Evolutionary conservation across 1,140 invertebrate genomes (phyloP), one percentile per base, ranked within the genome.

Genomic region (Phymorhynchus buccinoides): DNA sequence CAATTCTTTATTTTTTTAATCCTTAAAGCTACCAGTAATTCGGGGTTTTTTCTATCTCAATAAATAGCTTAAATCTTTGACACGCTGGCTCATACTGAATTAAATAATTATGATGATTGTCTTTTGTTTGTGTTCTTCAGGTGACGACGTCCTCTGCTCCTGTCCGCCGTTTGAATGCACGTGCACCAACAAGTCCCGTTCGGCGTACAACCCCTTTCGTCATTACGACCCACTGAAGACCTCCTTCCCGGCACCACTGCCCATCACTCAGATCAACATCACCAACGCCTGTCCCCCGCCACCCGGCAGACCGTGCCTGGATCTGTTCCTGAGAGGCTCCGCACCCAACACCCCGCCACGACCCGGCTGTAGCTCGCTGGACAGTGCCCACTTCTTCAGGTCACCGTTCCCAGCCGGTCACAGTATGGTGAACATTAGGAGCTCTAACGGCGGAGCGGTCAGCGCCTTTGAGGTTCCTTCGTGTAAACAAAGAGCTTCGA

Each of bases 91-190:
- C n/a, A n/a, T n/a, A n/a, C n/a, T n/a, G n/a, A n/a, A n/a, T n/a
- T n/a, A n/a, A n/a, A n/a, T n/a, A n/a, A n/a, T n/a, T n/a, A 27
- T 27, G 22, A 62, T 27, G 18, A 18, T 9, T 18, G 56, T 62
- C 56, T 27, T 62, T 4, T 22, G 56, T 62, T 16, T 62, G 18
- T 62, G 22, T 62, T 22, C 89, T 90, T 52, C 86, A 91, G 90
- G 88, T 83, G 88, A 89, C 66, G 92, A 93, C 35, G 90, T 90
- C 18, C 86, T 92, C 39, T 93, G 93, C 88, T 93, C 92, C n/a
- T 93, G 93, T 87, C 92, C 93, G n/a, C 93, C 93, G 0, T 93
- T 93, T 85, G 93, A 93, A 86, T 93, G 93, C 71, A 90, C 89
- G 0, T 93, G 93, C 85, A n/a, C n/a, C n/a, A 84, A 91, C 16